phyloP scores from a whole-genome alignment of 2,113 vertebrate species.

The Oreocharis arfaki region DNA sequence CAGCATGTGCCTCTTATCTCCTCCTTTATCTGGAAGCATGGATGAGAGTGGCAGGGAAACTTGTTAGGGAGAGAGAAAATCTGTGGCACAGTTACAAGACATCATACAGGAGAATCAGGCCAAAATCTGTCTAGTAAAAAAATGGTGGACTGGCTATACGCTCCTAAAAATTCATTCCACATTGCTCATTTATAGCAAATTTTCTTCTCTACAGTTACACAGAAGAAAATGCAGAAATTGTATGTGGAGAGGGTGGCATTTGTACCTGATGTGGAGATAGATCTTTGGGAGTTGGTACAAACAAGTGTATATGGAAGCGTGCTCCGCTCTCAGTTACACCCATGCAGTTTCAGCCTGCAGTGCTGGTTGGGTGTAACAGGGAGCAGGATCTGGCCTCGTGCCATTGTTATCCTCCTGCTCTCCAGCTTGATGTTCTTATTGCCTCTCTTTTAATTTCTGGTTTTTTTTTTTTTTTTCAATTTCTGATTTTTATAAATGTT shows the following conservation, averaged over 20 bases:
- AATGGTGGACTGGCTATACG: neutral
- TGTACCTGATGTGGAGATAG: neutral
- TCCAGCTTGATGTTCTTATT: neutral
- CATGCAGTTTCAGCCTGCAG: neutral
- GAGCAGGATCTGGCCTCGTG: neutral
- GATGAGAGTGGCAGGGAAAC: neutral
- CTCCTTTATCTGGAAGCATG: neutral
- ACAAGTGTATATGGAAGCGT: neutral
- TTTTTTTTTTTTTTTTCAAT: neutral
- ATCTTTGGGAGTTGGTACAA: neutral
- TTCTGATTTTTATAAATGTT: neutral
- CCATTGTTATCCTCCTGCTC: neutral
- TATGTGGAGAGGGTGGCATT: neutral
- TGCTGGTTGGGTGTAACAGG: neutral
- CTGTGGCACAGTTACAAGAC: neutral
- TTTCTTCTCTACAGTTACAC: neutral
- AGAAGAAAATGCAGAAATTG: neutral
- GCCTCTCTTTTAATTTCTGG: accelerated
- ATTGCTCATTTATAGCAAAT: neutral
- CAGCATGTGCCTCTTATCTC: neutral
- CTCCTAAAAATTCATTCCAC: neutral
- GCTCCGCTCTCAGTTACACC: neutral
- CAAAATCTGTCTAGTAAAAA: neutral
- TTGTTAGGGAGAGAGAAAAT: neutral
- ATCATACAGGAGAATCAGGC: neutral